These are phyloP conservation scores for Agrypnus murinus DNA, from an alignment of 2,888 invertebrate species.

Conservation along the genomic window DNA sequence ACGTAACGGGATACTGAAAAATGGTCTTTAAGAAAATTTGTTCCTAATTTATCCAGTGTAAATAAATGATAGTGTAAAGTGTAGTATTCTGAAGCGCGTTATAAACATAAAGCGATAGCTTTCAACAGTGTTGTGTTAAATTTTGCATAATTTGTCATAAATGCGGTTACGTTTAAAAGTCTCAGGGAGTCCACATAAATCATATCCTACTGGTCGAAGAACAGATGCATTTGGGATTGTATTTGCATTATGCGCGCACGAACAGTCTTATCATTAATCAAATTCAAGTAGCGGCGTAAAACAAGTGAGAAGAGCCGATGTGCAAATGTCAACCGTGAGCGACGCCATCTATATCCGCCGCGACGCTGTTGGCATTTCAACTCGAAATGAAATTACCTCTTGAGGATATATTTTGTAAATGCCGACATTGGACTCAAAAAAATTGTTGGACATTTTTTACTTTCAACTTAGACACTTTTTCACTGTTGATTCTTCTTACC, in stretches of 20 bases:
- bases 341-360: constrained; percentile 48
- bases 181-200: constrained; percentile 34
- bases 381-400: constrained; percentile 47
- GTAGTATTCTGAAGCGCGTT: too few relatives aligned
- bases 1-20: too few relatives aligned
- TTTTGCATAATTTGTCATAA: constrained; percentile 37
- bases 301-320: constrained; percentile 46
- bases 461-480: constrained; percentile 14
- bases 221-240: constrained; percentile 45
- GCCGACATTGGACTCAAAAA: constrained; percentile 33
- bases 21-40: too few relatives aligned
- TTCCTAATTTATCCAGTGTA: too few relatives aligned
- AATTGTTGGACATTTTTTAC: constrained; percentile 19
- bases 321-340: constrained; percentile 48
- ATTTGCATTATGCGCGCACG: constrained; percentile 47
- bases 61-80: too few relatives aligned
- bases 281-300: constrained; percentile 44
- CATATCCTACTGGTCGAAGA: constrained; percentile 34
- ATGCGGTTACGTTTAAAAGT: constrained; percentile 9
- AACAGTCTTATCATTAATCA: constrained; percentile 46
- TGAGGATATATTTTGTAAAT: constrained; percentile 40
- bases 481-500: constrained; percentile 22
- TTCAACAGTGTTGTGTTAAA: too few relatives aligned
- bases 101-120: too few relatives aligned
- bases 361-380: constrained; percentile 50